phyloP scores from a whole-genome alignment of 2,797 vertebrate species.

The Adelosebastes latens region DNA sequence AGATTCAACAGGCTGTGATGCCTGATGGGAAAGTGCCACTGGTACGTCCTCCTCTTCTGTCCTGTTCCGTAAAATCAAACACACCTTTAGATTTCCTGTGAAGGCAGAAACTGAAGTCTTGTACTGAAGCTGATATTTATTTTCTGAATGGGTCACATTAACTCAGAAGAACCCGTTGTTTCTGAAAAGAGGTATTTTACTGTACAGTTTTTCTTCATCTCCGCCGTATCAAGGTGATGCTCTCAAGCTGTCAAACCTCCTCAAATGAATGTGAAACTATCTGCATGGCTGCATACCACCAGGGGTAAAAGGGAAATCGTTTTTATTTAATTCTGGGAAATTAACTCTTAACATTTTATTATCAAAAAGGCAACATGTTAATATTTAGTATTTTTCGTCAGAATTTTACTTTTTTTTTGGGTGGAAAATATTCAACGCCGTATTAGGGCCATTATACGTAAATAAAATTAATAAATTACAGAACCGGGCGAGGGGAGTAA shows the following conservation, averaged over 20 bases:
- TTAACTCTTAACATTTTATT: not conserved
- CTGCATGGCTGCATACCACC: not conserved
- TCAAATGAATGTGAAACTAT: not conserved
- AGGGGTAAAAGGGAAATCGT: not conserved
- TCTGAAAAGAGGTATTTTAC: not conserved
- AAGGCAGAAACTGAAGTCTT: not conserved
- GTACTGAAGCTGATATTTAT: not conserved
- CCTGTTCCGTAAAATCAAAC: not conserved
- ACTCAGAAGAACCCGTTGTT: not conserved
- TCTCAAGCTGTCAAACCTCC: not conserved
- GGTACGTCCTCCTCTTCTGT: slow-evolving; percentile 71
- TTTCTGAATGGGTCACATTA: not conserved
- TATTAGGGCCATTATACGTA: no score
- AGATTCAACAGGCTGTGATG: slow-evolving; percentile 81
- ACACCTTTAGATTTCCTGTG: not conserved
- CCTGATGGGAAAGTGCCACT: slow-evolving; percentile 88
- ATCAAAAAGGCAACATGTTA: not conserved
- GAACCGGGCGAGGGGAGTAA: no score
- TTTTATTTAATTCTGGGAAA: not conserved
- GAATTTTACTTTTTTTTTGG: not conserved
- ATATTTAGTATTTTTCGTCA: not conserved
- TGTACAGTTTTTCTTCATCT: not conserved
- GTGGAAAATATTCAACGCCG: no score
- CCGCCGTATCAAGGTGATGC: not conserved
- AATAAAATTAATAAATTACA: no score